Evolutionary conservation across 1,140 invertebrate genomes (phyloP), one percentile per base, ranked within the genome.

Genomic region (Eubasilissa regina): DNA sequence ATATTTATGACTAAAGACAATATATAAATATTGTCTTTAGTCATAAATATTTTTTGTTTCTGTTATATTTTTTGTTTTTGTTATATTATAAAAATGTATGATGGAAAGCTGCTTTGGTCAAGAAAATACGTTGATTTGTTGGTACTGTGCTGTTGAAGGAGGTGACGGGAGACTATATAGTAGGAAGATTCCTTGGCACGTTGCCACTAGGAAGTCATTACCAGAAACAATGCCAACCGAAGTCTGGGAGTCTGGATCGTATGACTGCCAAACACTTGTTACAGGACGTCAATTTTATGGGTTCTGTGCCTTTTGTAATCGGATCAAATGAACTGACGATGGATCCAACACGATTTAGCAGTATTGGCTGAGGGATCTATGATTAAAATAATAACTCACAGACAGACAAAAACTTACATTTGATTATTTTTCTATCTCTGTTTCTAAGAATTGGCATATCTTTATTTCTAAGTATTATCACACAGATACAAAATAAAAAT

Each of bases 161-260:
- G 55, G 17, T 21, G 55, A 58, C 15, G 25, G 13, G 25, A 44
- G 35, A 66, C 13, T 12, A 35, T 35, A 66, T n/a, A 66, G 25
- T 44, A 66, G 62, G 53, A 17, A 64, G 9, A 55, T 19, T 12
- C 10, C 11, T 21, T 74, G 72, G 72, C 72, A 0, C 8, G 8
- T 21, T 74, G 72, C 72, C 72, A 74, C 35, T 4, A 56, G 72
- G 72, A 74, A 74, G 72, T 74, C 43, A 74, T 74, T 58, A 74
- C 55, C 15, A 74, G 55, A 56, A 15, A 74, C 72, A 74, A 74
- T 74, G 55, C 72, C 72, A 43, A 45, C 72, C n/a, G 13, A 45
- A 12, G 72, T 58, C 72, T 58, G 35, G 72, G 66, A 53, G 17
- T 72, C 72, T 45, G 72, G 53, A 17, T 13, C 51, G 56, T 17